Conservation (phyloP, 2,888 invertebrate genomes). For the Elegia similella region DNA sequence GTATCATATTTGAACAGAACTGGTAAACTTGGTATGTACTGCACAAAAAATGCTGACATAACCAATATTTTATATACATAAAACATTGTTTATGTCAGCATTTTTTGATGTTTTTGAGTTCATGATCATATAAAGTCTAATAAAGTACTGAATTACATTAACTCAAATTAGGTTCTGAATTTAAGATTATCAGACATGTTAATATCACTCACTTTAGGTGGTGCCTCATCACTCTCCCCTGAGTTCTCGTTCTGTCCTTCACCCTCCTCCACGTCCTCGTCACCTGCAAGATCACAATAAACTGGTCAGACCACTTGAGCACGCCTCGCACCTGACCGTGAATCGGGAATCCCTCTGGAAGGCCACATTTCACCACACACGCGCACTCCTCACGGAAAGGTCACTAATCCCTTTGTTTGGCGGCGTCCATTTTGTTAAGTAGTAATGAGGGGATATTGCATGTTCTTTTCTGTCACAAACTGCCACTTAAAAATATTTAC, state of each 20-base stretch:
- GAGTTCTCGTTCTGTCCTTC: conserved; percentile 86
- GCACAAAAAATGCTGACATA: background rate
- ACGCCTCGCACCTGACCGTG: conserved; percentile 47
- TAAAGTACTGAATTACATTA: no score
- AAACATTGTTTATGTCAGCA: no score
- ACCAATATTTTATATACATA: background rate
- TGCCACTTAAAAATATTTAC: conserved; percentile 81
- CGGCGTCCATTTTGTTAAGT: conserved; percentile 90
- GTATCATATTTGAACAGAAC: background rate
- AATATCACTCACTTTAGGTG: conserved; percentile 74
- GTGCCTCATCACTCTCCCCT: conserved; percentile 87
- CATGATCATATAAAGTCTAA: no score
- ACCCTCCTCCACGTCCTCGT: conserved; percentile 88
- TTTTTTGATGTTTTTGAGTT: no score
- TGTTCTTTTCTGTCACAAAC: conserved; percentile 83
- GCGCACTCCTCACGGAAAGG: conserved; percentile 75
- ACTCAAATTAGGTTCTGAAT: no score
- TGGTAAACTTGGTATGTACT: background rate
- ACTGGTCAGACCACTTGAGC: conserved; percentile 68
- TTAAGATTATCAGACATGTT: conserved; percentile 22
- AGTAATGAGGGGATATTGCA: conserved; percentile 86
- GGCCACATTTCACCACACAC: conserved; percentile 47
- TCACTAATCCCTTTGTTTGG: conserved; percentile 89
- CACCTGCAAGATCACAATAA: conserved; percentile 74
- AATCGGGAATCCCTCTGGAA: conserved; percentile 45